These are phyloP conservation scores for Uria lomvia DNA, from an alignment of 2,113 vertebrate species.

Conservation along the genomic window DNA sequence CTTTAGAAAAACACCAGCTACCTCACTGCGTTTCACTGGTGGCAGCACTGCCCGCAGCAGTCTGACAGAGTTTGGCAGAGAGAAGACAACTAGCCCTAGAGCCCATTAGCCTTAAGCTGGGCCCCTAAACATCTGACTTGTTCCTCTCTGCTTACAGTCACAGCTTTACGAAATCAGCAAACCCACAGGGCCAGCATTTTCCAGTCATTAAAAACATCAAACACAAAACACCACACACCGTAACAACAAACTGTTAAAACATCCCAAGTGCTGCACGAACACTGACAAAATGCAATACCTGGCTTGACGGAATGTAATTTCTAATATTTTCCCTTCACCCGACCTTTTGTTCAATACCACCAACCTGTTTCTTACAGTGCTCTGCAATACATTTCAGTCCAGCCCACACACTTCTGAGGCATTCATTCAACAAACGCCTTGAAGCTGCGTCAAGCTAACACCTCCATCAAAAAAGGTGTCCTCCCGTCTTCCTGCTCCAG, in stretches of 20 bases:
- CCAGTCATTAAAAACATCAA: neutral
- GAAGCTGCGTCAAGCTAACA: neutral
- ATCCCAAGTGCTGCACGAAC: neutral
- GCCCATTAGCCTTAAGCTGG: neutral
- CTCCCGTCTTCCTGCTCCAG: neutral
- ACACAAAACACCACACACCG: neutral
- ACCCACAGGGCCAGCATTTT: neutral
- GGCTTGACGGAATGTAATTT: neutral
- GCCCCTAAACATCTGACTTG: neutral
- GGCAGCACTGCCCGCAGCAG: neutral
- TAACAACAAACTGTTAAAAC: neutral
- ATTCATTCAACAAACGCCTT: neutral
- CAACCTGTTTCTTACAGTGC: neutral
- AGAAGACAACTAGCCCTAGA: neutral
- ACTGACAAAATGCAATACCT: neutral
- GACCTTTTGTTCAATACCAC: neutral
- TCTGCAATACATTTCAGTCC: neutral
- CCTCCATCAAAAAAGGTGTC: neutral
- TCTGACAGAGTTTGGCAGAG: neutral
- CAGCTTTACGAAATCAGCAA: neutral
- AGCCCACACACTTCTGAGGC: neutral
- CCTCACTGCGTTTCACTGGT: fast-evolving
- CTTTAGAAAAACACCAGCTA: neutral
- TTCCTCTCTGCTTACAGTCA: neutral
- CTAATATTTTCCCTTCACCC: neutral